Evolutionary conservation across 2,888 invertebrate genomes (phyloP), one percentile per base, ranked within the genome.

Genomic region (Nomada flava): DNA sequence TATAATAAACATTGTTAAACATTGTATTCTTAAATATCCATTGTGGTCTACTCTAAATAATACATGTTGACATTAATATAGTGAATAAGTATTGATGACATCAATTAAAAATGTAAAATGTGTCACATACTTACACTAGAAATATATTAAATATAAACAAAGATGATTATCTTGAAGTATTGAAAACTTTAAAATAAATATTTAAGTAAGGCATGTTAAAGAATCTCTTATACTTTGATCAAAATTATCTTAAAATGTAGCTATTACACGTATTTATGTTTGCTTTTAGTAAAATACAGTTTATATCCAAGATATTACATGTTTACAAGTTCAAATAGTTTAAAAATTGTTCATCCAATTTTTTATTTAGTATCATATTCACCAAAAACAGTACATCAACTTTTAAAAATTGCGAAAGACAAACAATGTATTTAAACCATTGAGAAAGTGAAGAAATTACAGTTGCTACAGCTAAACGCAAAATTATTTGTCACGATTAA

Each of bases 41-140:
- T 69, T 53, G 10, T 2, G 13, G 9, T 44, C 23, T 76, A 36
- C 42, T 76, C 18, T 63, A 76, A 69, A 60, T 68, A 76, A 62
- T 53, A 23, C 50, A 50, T 53, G 57, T 60, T 29, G 26, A 71
- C 20, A 53, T 53, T 69, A 73, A 67, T 18, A 20, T 63, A 64
- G 26, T 26, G 42, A 52, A 57, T 67, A 74, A 59, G 42, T 52
- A 77, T 67, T 23, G n/a, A 53, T 82, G 50, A 52, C 52, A 73
- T 68, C 26, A 50, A 71, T 69, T 57, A 69, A 77, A 65, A 44
- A 60, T 78, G 79, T 79, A 83, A 76, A 71, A 60, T 79, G 63
- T 62, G 20, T 79, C 79, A 84, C 60, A 84, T 85, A 82, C 84
- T 84, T 85, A 85, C 84, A 84, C 73, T 70, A 84, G 76, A 72